A percentile compares a stretch with the other conserved stretches of the same genome.
Evolutionary conservation across 2,888 invertebrate species (phyloP).

Genomic region (Salticus scenicus): DNA sequence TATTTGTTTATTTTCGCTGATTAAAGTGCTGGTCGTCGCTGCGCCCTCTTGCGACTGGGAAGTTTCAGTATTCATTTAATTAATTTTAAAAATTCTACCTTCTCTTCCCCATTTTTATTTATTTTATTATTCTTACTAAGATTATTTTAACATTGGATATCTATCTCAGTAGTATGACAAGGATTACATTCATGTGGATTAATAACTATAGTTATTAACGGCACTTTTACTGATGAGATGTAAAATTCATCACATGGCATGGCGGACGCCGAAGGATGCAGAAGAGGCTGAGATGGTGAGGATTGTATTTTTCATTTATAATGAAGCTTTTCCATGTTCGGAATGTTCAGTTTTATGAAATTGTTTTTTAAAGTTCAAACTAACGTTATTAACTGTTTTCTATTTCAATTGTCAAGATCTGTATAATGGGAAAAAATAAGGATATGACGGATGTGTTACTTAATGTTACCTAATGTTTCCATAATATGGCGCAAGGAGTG

Average conservation of each 20-base stretch:
- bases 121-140: too few relatives aligned
- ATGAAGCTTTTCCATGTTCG: not conserved
- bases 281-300: conserved; percentile 12
- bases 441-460: not conserved
- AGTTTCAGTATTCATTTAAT: too few relatives aligned
- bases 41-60: too few relatives aligned
- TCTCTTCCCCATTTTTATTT: too few relatives aligned
- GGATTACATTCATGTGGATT: not conserved
- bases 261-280: conserved; percentile 49
- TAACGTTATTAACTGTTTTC: too few relatives aligned
- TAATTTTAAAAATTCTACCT: too few relatives aligned
- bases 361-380: not conserved
- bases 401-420: not conserved
- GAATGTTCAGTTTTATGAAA: not conserved
- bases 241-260: conserved; percentile 50
- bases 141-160: too few relatives aligned
- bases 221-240: not conserved
- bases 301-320: not conserved
- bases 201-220: not conserved
- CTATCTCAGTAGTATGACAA: not conserved
- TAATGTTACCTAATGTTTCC: not conserved
- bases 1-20: too few relatives aligned
- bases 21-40: too few relatives aligned
- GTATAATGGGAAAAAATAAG: not conserved
- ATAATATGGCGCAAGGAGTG: not conserved